Conservation (phyloP, 1,140 invertebrate genomes). For the Vollenhovia emeryi region DNA sequence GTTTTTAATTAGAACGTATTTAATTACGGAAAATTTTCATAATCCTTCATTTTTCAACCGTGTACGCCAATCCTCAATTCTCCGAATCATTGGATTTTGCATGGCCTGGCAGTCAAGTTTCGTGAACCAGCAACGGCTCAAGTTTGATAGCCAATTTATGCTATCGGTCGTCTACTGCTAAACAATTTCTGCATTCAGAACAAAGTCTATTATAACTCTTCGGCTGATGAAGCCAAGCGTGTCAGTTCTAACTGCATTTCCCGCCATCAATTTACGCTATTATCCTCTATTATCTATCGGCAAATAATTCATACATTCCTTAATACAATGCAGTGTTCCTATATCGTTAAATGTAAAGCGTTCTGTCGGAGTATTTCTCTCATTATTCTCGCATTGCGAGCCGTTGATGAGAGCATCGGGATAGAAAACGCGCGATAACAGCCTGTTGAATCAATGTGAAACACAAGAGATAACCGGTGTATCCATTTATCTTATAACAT, state of each 20-base stretch:
- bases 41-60: neutral
- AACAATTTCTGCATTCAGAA: slow-evolving; percentile 40
- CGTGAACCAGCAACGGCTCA: slow-evolving; percentile 9
- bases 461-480: neutral
- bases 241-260: neutral
- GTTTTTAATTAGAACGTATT: neutral
- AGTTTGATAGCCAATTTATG: slow-evolving; percentile 56
- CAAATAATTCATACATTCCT: neutral
- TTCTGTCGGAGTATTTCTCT: neutral
- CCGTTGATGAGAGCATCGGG: neutral
- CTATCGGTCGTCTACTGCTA: slow-evolving; percentile 13
- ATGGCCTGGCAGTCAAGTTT: neutral
- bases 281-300: neutral
- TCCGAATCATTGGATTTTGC: neutral
- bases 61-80: neutral
- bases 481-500: neutral
- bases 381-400: too few relatives aligned
- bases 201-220: slow-evolving; percentile 41
- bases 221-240: neutral
- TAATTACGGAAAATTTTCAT: neutral
- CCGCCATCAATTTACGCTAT: neutral
- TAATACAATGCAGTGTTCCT: neutral
- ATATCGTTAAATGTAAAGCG: neutral
- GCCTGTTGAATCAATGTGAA: neutral
- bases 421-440: neutral